phyloP scores from a whole-genome alignment of 2,888 invertebrate genomes.

The Pemphredon lugubris region DNA sequence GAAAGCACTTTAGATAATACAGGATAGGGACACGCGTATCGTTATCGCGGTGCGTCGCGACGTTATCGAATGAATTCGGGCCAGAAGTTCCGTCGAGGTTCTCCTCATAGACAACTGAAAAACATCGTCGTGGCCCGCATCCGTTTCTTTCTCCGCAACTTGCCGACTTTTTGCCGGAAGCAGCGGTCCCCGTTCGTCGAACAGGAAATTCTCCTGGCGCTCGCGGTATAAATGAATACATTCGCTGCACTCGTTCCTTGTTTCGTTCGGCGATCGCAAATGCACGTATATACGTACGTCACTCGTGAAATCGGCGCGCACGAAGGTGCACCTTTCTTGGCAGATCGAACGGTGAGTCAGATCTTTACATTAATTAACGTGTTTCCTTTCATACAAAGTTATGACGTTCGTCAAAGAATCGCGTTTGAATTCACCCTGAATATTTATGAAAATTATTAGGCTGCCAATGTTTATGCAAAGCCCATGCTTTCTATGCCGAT shows the following conservation, averaged over 20 bases:
- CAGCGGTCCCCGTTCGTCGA: constrained; percentile 18
- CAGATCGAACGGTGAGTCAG: constrained; percentile 50
- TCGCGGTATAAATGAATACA: constrained; percentile 39
- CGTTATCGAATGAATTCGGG: constrained; percentile 47
- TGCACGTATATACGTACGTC: not conserved
- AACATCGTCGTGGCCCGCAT: constrained; percentile 30
- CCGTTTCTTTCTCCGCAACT: constrained; percentile 12
- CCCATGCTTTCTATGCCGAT: no score
- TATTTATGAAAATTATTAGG: no score
- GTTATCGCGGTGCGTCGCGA: constrained; percentile 39
- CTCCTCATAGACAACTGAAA: constrained; percentile 13
- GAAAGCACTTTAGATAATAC: constrained; percentile 48
- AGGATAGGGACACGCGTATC: constrained; percentile 31
- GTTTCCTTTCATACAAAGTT: constrained; percentile 42
- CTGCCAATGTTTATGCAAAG: no score
- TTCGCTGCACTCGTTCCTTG: constrained; percentile 15
- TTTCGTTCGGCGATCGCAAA: constrained; percentile 29
- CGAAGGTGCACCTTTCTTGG: constrained; percentile 20
- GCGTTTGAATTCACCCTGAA: constrained; percentile 20
- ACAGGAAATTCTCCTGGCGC: constrained; percentile 23
- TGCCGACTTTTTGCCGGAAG: constrained; percentile 24
- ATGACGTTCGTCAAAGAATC: constrained; percentile 33
- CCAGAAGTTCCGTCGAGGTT: constrained; percentile 29
- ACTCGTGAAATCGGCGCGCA: constrained; percentile 27
- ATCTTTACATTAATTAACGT: constrained; percentile 45